Evolutionary conservation across 2,888 invertebrate species (phyloP).

Genomic region (Hypomecis punctinalis): DNA sequence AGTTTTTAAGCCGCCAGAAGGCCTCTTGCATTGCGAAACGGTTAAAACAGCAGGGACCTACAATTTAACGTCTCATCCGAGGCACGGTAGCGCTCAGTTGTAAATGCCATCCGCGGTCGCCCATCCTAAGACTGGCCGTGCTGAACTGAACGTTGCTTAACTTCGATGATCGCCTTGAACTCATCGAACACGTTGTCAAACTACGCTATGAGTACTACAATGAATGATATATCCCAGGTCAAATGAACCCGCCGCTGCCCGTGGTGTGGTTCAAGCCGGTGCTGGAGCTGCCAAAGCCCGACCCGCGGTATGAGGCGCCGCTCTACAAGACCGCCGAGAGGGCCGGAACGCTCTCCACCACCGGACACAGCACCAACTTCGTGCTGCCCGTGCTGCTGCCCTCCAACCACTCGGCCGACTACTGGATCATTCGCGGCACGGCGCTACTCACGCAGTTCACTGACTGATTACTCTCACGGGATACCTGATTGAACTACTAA

Average conservation of each 20-base stretch:
- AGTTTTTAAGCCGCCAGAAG: no score
- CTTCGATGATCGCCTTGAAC: no score
- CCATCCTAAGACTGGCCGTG: no score
- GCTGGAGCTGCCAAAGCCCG: constrained; percentile 84
- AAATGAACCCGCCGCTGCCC: constrained; percentile 91
- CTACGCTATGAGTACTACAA: no score
- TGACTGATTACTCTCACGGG: constrained; percentile 77
- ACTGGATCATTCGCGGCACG: constrained; percentile 95
- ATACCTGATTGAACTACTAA: no score
- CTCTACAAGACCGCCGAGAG: constrained; percentile 95
- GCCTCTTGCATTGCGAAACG: no score
- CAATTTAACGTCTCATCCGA: no score
- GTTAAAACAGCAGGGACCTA: no score
- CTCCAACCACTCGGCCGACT: constrained; percentile 86
- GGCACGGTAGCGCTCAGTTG: no score
- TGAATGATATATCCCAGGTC: constrained; percentile 74
- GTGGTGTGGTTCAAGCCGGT: constrained; percentile 88
- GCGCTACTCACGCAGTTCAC: constrained; percentile 93
- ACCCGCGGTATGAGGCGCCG: constrained; percentile 89
- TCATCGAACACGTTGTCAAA: no score
- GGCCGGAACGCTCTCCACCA: constrained; percentile 94
- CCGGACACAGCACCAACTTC: constrained; percentile 97
- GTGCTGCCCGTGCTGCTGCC: constrained; percentile 91
- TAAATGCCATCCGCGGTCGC: no score
- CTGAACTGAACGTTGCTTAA: no score